These are phyloP conservation scores for Agrotis puta DNA, from an alignment of 2,888 invertebrate species.

Conservation along the genomic window DNA sequence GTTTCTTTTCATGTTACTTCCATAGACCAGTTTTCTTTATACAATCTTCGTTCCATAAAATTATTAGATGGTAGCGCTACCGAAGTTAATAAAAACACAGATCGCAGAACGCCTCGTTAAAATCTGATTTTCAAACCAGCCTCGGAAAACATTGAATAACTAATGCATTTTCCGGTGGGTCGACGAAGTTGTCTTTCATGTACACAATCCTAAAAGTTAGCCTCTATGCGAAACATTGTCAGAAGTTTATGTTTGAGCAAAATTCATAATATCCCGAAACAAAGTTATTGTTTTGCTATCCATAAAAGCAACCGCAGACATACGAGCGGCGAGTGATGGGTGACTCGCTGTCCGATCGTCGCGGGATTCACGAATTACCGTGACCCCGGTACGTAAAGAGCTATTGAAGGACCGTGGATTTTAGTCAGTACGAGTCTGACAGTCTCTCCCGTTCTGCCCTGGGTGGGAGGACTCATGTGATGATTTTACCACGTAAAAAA, in stretches of 20 bases:
- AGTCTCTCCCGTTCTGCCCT: too few relatives aligned
- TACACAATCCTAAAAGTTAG: conserved; percentile 4
- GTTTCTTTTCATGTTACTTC: too few relatives aligned
- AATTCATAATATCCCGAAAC: conserved; percentile 8
- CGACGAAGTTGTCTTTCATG: not conserved
- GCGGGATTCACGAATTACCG: too few relatives aligned
- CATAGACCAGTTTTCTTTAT: not conserved
- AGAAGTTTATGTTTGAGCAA: conserved; percentile 2
- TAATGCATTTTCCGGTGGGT: not conserved
- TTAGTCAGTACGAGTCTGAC: too few relatives aligned
- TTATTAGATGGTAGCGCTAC: not conserved
- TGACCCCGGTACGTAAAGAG: too few relatives aligned
- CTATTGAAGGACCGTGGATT: too few relatives aligned
- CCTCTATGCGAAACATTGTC: not conserved
- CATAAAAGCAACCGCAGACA: not conserved
- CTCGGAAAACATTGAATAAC: not conserved
- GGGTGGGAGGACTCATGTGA: too few relatives aligned
- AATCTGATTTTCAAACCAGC: not conserved
- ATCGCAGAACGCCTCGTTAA: not conserved
- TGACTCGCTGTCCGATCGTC: too few relatives aligned
- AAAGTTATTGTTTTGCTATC: conserved; percentile 6
- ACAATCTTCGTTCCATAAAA: conserved; percentile 1
- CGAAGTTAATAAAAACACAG: not conserved
- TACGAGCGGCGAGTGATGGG: too few relatives aligned
- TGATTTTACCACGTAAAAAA: too few relatives aligned